Conservation (phyloP, 2,888 invertebrate genomes). For the Ephialtes manifestator region DNA sequence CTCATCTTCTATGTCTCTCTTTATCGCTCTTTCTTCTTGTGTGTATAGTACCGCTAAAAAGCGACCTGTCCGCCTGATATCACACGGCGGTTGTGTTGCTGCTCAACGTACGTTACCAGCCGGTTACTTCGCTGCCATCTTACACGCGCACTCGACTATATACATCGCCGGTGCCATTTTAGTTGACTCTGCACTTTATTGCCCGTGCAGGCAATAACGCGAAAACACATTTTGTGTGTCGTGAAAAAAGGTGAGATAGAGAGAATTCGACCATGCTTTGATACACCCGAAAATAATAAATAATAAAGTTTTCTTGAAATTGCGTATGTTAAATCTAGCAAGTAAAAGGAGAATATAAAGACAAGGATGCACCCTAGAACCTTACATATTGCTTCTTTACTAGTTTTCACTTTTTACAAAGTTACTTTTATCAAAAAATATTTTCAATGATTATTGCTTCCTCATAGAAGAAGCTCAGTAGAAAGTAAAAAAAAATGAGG, state of each 20-base stretch:
- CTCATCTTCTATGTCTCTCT: conserved; percentile 42
- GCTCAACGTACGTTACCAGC: conserved; percentile 41
- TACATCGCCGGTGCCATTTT: conserved; percentile 35
- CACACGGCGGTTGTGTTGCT: conserved; percentile 17
- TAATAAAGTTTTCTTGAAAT: too few relatives aligned
- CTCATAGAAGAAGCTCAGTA: too few relatives aligned
- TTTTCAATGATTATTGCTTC: too few relatives aligned
- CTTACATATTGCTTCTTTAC: too few relatives aligned
- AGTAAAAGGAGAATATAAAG: too few relatives aligned
- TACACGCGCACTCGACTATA: conserved; percentile 34
- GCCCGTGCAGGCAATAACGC: conserved; percentile 41
- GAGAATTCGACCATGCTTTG: neutral
- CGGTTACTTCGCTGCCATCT: neutral
- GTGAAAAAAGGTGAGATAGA: conserved; percentile 12
- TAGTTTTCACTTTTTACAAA: too few relatives aligned
- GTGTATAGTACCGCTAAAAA: conserved; percentile 44
- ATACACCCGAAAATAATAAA: neutral
- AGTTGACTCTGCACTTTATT: conserved; percentile 56
- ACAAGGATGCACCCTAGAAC: too few relatives aligned
- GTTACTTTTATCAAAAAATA: too few relatives aligned
- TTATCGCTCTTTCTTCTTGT: conserved; percentile 48
- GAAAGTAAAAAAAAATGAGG: too few relatives aligned
- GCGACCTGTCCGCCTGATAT: conserved; percentile 64
- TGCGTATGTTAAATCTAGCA: too few relatives aligned
- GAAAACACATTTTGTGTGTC: conserved; percentile 40